A percentile compares a stretch with the other conserved stretches of the same genome.
These are phyloP conservation scores for Platanista minor DNA, from an alignment of 2,113 vertebrate species.

Conservation along the genomic window DNA sequence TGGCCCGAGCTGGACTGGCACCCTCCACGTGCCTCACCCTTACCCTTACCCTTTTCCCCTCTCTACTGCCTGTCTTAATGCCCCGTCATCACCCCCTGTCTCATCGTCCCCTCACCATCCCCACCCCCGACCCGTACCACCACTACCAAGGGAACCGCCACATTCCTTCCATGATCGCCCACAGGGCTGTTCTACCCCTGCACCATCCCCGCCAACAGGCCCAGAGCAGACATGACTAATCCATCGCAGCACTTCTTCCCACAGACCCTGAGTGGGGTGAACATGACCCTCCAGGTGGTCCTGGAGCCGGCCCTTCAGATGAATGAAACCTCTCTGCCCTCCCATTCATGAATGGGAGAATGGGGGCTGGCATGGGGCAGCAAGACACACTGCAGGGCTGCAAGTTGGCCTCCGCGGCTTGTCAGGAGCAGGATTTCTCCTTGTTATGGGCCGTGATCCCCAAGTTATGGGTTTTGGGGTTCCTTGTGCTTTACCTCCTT, in stretches of 20 bases:
- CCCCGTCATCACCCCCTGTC: background rate
- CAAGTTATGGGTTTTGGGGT: background rate
- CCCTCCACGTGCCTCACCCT: background rate
- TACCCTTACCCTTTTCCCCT: background rate
- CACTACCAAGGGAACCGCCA: background rate
- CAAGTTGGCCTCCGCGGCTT: background rate
- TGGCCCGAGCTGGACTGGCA: background rate
- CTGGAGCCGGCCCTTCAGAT: background rate
- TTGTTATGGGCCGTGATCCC: background rate
- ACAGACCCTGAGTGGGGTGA: background rate
- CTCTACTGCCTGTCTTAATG: background rate
- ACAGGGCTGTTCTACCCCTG: too few species aligned
- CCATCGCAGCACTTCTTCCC: background rate
- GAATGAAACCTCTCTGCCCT: background rate
- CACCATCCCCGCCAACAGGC: too few species aligned
- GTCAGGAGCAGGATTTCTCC: background rate
- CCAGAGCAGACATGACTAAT: background rate
- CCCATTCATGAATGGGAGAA: background rate
- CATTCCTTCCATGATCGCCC: background rate
- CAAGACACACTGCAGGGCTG: background rate
- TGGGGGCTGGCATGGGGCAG: fast-evolving
- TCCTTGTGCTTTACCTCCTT: background rate
- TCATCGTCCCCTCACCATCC: background rate
- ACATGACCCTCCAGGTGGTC: background rate
- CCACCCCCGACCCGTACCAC: background rate